phyloP scores from a whole-genome alignment of 92 coral and sea anemone species.

The Phenganax stokvisi region DNA sequence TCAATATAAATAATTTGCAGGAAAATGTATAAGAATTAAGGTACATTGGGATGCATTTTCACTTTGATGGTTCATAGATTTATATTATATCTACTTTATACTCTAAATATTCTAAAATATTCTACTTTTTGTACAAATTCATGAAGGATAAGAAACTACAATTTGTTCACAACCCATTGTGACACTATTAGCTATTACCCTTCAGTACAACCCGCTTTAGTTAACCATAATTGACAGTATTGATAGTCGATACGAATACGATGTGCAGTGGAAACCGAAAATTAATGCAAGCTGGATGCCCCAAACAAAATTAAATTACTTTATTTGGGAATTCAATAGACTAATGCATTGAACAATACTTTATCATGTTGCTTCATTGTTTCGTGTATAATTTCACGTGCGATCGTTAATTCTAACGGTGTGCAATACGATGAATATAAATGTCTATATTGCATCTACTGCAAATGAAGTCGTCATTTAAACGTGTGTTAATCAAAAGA shows the following conservation, averaged over 20 bases:
- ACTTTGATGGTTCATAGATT: too few species aligned
- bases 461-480: neutral
- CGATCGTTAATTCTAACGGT: neutral
- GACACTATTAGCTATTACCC: too few species aligned
- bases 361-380: neutral
- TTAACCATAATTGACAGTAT: neutral
- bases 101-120: neutral
- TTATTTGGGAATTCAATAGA: conserved; percentile 1
- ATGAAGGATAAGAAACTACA: neutral
- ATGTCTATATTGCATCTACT: neutral
- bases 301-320: neutral
- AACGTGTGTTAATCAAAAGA: neutral
- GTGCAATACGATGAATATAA: neutral
- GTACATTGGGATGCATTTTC: neutral
- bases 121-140: neutral
- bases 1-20: conserved; percentile 1
- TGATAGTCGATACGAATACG: neutral
- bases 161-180: neutral
- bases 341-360: neutral
- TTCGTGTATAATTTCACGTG: neutral
- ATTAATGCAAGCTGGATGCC: neutral
- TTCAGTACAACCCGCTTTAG: neutral
- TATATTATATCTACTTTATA: too few species aligned
- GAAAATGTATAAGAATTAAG: neutral
- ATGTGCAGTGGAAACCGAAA: neutral